Conservation (phyloP, 2,113 vertebrate species). For the Ctenomys sociabilis region DNA sequence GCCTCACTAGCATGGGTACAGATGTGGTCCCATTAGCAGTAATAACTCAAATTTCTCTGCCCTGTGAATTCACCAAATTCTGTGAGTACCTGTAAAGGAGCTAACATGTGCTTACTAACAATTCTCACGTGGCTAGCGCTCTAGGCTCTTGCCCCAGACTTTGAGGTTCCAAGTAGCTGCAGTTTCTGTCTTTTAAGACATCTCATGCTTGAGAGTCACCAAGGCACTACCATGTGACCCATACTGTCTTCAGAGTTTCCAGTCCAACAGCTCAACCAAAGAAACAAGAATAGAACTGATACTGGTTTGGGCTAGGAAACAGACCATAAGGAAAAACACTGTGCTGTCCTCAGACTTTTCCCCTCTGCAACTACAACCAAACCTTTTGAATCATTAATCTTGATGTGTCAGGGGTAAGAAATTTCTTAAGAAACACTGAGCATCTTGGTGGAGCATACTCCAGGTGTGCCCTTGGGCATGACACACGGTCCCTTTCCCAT, state of each 20-base stretch:
- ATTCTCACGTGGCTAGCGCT: neutral
- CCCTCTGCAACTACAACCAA: neutral
- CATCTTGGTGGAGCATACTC: neutral
- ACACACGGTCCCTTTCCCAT: neutral
- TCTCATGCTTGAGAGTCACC: neutral
- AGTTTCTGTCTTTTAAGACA: neutral
- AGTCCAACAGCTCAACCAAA: neutral
- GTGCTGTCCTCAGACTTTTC: neutral
- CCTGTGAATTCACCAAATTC: neutral
- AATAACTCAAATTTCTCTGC: slow-evolving; percentile 33
- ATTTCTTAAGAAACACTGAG: neutral
- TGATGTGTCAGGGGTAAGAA: neutral
- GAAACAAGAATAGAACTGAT: neutral
- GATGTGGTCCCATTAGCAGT: neutral
- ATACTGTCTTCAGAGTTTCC: neutral
- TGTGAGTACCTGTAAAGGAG: neutral
- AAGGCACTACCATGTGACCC: neutral
- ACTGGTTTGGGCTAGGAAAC: neutral
- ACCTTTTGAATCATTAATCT: neutral
- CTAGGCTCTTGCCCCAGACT: accelerated
- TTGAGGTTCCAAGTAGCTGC: neutral
- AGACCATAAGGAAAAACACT: neutral
- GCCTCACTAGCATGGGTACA: neutral
- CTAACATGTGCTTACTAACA: neutral
- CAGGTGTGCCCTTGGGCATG: neutral